phyloP scores from a whole-genome alignment of 2,888 invertebrate species.

The Caenorhabditis sp. region DNA sequence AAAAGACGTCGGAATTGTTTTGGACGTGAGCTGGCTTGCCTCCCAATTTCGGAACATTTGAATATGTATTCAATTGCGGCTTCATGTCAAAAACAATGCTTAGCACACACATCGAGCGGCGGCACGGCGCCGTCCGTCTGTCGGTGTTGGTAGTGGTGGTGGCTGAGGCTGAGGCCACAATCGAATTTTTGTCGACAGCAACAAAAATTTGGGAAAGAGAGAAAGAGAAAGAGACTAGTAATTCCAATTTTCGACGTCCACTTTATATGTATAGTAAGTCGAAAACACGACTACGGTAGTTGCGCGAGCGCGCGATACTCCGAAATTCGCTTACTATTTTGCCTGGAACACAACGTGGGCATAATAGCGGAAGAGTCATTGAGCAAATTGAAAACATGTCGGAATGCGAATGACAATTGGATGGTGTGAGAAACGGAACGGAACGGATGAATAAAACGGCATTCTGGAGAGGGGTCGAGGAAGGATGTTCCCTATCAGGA shows the following conservation, averaged over 20 bases:
- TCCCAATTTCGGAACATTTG: constrained; percentile 58
- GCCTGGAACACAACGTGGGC: constrained; percentile 48
- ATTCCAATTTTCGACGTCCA: constrained; percentile 63
- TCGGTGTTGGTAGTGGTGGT: neutral
- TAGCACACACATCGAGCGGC: constrained; percentile 3
- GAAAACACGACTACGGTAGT: constrained; percentile 56
- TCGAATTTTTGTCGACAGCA: constrained; percentile 56
- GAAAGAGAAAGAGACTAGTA: constrained; percentile 45
- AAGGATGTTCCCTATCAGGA: neutral
- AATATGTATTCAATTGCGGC: constrained; percentile 63
- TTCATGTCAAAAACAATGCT: constrained; percentile 60
- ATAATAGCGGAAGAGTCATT: constrained; percentile 65
- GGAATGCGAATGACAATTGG: constrained; percentile 64
- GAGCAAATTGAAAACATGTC: constrained; percentile 65
- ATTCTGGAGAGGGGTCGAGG: neutral
- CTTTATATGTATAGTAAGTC: constrained; percentile 64
- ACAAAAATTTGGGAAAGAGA: constrained; percentile 38
- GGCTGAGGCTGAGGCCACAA: constrained; percentile 25
- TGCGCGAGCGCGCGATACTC: no score
- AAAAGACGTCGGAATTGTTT: constrained; percentile 38
- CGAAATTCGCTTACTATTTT: constrained; percentile 59
- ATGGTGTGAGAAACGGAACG: constrained; percentile 42
- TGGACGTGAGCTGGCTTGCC: constrained; percentile 30
- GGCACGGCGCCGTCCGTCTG: neutral
- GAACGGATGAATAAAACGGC: constrained; percentile 20